Evolutionary conservation across 1,140 invertebrate species (phyloP).

Genomic region (Pantala flavescens): DNA sequence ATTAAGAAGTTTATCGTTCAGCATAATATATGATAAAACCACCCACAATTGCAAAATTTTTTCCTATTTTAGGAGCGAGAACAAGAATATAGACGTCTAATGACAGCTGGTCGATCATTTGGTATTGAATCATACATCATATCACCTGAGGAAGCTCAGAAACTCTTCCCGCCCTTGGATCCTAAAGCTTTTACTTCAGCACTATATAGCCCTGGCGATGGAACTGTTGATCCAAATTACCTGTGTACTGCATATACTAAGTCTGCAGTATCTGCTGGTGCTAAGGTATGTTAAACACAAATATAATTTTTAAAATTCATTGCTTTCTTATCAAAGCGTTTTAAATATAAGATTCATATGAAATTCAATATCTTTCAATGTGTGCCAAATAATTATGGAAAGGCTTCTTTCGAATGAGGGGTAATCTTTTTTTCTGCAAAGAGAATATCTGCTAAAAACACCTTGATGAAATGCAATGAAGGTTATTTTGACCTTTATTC

Average conservation of each 20-base stretch:
- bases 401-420: too few relatives aligned
- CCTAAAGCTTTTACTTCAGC: constrained; percentile 59
- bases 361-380: too few relatives aligned
- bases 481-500: too few relatives aligned
- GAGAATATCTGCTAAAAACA: too few relatives aligned
- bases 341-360: too few relatives aligned
- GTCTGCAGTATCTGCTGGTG: constrained; percentile 56
- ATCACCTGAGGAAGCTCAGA: constrained; percentile 55
- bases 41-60: background rate
- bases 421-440: too few relatives aligned
- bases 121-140: constrained; percentile 65
- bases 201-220: constrained; percentile 69
- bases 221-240: constrained; percentile 69
- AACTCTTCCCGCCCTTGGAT: constrained; percentile 70
- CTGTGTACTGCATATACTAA: constrained; percentile 62
- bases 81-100: constrained; percentile 72
- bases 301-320: constrained; percentile 3
- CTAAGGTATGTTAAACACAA: constrained; percentile 46
- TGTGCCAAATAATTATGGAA: too few relatives aligned
- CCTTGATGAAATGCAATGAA: too few relatives aligned
- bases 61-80: constrained; percentile 48
- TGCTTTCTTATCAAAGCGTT: too few relatives aligned
- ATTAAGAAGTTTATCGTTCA: too few relatives aligned
- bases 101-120: constrained; percentile 63
- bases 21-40: too few relatives aligned